phyloP scores from a whole-genome alignment of 2,888 invertebrate genomes.

The Polyommatus iphigenia region DNA sequence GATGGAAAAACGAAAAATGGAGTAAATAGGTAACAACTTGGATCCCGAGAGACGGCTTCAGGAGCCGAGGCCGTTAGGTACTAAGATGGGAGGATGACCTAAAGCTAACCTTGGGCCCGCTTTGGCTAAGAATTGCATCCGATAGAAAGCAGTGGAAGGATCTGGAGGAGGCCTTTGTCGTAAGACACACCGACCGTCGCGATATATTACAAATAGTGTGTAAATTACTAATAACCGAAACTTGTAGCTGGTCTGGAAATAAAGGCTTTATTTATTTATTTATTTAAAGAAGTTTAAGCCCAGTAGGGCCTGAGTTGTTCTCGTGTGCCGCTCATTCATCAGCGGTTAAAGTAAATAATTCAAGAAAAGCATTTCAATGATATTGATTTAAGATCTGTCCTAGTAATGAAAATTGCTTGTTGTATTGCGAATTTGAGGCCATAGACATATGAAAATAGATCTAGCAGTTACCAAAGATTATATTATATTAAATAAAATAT shows the following conservation, averaged over 20 bases:
- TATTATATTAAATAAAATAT: too few relatives aligned
- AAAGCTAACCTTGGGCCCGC: slow-evolving; percentile 8
- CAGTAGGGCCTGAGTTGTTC: neutral
- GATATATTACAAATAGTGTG: neutral
- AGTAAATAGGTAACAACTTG: slow-evolving; percentile 6
- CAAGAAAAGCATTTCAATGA: slow-evolving; percentile 1
- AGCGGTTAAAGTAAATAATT: neutral
- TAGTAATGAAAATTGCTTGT: slow-evolving; percentile 1
- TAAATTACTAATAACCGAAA: too few relatives aligned
- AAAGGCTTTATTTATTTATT: too few relatives aligned
- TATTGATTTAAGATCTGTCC: slow-evolving; percentile 3
- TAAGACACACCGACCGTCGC: neutral
- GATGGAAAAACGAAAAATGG: neutral
- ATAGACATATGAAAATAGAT: neutral
- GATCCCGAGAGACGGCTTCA: neutral
- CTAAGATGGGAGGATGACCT: slow-evolving; percentile 23
- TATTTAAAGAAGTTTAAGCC: too few relatives aligned
- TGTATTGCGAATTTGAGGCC: neutral
- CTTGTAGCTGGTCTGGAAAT: too few relatives aligned
- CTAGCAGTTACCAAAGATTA: too few relatives aligned
- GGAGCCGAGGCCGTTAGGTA: neutral
- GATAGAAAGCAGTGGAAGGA: neutral
- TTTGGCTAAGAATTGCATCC: too few relatives aligned
- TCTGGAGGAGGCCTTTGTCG: neutral
- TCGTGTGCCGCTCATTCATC: neutral